Evolutionary conservation across 1,140 invertebrate species (phyloP), one percentile per base, ranked within the genome.

Genomic region (Danaus plexippus): DNA sequence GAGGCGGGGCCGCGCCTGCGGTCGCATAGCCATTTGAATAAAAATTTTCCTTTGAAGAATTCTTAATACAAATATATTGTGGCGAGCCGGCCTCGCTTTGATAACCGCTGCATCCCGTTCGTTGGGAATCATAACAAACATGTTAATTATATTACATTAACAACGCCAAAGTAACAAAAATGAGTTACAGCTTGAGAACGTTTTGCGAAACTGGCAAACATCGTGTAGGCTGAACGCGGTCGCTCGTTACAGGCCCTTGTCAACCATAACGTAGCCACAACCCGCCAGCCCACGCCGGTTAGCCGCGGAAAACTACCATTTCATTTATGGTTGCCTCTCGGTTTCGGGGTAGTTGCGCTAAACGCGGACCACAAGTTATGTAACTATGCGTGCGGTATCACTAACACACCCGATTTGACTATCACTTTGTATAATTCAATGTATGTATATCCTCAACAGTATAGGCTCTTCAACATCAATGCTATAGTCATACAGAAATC

Each of bases 191-290:
- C 22, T 32, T 32, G 22, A 32, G 22, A 32, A 32, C 22, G 22
- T 32, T 32, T 32, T 32, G 55, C 57, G 61, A 58, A 50, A 66
- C 73, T 72, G 70, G 72, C 75, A 71, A 78, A 66, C 69, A 67
- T 73, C 66, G 69, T 74, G 72, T 71, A 71, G 69, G 59, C 54
- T 63, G 67, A 52, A 78, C 61, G 71, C 64, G 57, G 64, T 62
- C 63, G 52, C 47, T 70, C 63, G 68, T 76, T 76, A 80, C 75
- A 75, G 69, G 72, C 74, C 74, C 82, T 84, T 81, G 80, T 86
- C 83, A 80, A 77, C 83, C 80, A 77, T 86, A 86, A 84, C 83
- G 79, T 66, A 67, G 73, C 83, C 83, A 66, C 82, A 82, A 70
- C 75, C 66, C 64, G 67, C 57, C 64, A 65, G 55, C 64, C 57